Evolutionary conservation across 2,113 vertebrate species (phyloP).

Genomic region (Rhombomys opimus): DNA sequence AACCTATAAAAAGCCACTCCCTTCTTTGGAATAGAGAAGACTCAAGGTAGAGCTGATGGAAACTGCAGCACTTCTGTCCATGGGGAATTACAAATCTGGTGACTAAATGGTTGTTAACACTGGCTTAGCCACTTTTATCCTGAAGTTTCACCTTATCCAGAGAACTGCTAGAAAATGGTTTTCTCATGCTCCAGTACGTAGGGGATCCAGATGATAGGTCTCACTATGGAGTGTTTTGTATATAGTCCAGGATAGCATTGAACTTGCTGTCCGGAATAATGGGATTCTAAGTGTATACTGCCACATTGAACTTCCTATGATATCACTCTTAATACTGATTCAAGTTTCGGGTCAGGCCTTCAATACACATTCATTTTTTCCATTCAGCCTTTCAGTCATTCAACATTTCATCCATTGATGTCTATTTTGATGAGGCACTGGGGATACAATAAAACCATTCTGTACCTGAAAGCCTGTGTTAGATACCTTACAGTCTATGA

Average conservation of each 20-base stretch:
- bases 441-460: not conserved
- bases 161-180: not conserved
- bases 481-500: not conserved
- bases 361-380: not conserved
- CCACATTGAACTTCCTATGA: not conserved
- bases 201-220: not conserved
- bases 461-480: not conserved
- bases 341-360: not conserved
- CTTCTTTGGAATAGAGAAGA: not conserved
- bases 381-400: not conserved
- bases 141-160: not conserved
- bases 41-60: accelerated
- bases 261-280: not conserved
- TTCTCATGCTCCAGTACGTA: not conserved
- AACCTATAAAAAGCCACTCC: not conserved
- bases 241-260: not conserved
- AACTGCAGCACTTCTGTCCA: not conserved
- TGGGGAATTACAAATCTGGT: too few species aligned
- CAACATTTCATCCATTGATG: not conserved
- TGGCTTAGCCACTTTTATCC: not conserved
- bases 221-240: not conserved
- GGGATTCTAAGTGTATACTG: not conserved
- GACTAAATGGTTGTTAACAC: not conserved
- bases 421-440: not conserved
- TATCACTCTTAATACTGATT: not conserved